phyloP scores from a whole-genome alignment of 1,140 invertebrate genomes.

The Plectrocnemia conspersa region DNA sequence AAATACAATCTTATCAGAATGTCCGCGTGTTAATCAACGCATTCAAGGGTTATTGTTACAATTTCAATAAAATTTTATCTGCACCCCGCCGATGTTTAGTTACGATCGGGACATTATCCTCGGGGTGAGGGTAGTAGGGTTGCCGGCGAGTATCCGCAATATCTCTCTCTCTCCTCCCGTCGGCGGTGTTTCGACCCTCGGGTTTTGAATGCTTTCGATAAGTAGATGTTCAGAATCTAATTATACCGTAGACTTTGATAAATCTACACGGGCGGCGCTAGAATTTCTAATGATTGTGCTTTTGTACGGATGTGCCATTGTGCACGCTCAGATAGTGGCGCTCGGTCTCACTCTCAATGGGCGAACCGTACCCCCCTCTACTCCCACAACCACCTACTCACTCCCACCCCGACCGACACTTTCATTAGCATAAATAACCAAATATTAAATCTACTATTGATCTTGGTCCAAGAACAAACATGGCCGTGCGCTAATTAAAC shows the following conservation, averaged over 20 bases:
- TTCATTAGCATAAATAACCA: conserved; percentile 33
- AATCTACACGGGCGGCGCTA: conserved; percentile 24
- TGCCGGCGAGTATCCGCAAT: conserved; percentile 18
- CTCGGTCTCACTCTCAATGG: conserved; percentile 3
- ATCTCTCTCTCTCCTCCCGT: conserved; percentile 7
- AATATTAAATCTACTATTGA: conserved; percentile 29
- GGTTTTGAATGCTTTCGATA: conserved; percentile 33
- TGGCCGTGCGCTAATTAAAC: too few relatives aligned
- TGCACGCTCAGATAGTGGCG: conserved; percentile 18
- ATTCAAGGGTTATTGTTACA: too few relatives aligned
- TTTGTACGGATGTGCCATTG: conserved; percentile 31
- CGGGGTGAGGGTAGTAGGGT: too few relatives aligned
- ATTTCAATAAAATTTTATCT: too few relatives aligned
- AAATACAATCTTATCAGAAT: too few relatives aligned
- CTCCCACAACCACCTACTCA: conserved; percentile 10
- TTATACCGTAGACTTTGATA: conserved; percentile 35
- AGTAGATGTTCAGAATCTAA: conserved; percentile 35
- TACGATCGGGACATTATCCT: too few relatives aligned
- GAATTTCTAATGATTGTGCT: conserved; percentile 34
- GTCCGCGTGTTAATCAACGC: too few relatives aligned
- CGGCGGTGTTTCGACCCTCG: conserved; percentile 23
- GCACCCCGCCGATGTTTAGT: too few relatives aligned
- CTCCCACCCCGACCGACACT: conserved; percentile 19
- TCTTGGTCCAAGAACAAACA: too few relatives aligned
- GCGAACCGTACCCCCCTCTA: neutral